phyloP scores from a whole-genome alignment of 2,888 invertebrate species.

The Acronicta alni region DNA sequence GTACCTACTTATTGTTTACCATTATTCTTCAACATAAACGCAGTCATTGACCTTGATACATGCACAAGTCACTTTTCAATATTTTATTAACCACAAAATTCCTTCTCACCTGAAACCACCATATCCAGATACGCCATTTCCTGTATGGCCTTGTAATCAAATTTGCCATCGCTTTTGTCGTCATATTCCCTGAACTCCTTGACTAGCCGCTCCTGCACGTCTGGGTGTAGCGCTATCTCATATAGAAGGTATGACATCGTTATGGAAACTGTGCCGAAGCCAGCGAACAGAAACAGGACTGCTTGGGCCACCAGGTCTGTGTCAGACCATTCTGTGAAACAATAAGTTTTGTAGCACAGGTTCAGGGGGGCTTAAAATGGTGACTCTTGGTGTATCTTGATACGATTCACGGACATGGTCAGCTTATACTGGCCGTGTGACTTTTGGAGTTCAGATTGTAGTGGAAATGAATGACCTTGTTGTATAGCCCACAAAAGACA shows the following conservation, averaged over 20 bases:
- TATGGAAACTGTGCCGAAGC: conserved; percentile 84
- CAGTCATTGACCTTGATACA: too few species aligned
- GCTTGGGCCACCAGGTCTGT: conserved; percentile 82
- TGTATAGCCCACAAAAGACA: too few species aligned
- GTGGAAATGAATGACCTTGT: too few species aligned
- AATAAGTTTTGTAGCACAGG: background rate
- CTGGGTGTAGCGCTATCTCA: conserved; percentile 89
- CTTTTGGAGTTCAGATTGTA: too few species aligned
- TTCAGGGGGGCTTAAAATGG: too few species aligned
- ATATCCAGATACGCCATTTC: conserved; percentile 90
- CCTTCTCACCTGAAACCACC: conserved; percentile 85
- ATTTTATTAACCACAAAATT: background rate
- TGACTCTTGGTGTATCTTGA: too few species aligned
- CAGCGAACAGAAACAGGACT: conserved; percentile 86
- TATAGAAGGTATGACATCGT: conserved; percentile 85
- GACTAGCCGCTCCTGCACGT: conserved; percentile 86
- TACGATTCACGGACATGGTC: too few species aligned
- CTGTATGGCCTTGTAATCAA: conserved; percentile 84
- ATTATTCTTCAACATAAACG: too few species aligned
- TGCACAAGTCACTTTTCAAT: too few species aligned
- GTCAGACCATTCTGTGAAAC: conserved; percentile 70
- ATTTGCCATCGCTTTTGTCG: conserved; percentile 69
- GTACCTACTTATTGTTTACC: too few species aligned
- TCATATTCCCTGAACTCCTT: conserved; percentile 86
- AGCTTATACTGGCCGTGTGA: too few species aligned